Conservation (phyloP, 2,797 vertebrate species). For the Diplodus sargus region DNA sequence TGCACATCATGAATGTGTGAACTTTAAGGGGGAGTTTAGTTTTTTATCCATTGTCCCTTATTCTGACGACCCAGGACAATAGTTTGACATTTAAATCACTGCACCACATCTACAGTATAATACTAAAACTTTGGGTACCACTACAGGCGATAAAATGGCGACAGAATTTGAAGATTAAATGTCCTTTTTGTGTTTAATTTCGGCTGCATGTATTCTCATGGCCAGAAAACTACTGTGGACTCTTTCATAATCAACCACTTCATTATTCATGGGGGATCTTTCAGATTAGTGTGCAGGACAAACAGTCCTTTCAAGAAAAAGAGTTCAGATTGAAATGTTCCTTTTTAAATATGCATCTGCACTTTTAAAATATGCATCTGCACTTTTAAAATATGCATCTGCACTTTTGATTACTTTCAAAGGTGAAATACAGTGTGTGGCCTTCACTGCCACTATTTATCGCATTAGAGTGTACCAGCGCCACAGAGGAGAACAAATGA, state of each 20-base stretch:
- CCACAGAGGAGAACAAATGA: too few relatives aligned
- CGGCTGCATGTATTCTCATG: background rate
- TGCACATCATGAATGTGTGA: background rate
- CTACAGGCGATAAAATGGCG: background rate
- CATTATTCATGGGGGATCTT: background rate
- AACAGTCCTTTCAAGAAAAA: background rate
- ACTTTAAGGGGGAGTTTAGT: background rate
- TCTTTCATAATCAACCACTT: background rate
- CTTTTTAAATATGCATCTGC: background rate
- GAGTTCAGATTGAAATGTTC: background rate
- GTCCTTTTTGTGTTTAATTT: background rate
- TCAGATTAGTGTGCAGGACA: background rate
- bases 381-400: background rate
- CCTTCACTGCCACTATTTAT: too few relatives aligned
- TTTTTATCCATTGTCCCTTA: background rate
- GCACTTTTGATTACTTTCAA: too few relatives aligned
- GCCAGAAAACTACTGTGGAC: background rate
- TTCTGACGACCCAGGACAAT: background rate
- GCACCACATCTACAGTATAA: background rate
- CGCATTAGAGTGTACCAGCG: too few relatives aligned
- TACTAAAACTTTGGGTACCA: background rate
- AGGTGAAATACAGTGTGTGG: too few relatives aligned
- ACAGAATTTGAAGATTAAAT: background rate
- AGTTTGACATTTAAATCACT: background rate
- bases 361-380: background rate